Conservation (phyloP, 2,797 vertebrate species). For the Darevskia nairensis region DNA sequence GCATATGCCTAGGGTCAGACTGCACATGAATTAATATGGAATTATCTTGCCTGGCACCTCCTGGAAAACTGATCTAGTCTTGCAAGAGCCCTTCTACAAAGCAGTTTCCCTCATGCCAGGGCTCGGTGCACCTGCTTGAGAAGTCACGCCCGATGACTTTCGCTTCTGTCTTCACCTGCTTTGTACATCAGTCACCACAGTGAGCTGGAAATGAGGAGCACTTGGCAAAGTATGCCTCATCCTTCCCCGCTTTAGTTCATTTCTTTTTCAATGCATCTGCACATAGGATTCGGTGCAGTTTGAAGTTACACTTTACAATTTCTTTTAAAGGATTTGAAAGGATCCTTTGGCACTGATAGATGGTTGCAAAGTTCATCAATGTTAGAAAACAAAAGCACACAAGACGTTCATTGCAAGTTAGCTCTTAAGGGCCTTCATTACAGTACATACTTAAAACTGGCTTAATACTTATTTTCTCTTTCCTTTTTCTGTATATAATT, state of each 20-base stretch:
- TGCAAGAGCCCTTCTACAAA: not conserved
- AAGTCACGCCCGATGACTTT: conserved; percentile 67
- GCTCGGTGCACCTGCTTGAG: conserved; percentile 42
- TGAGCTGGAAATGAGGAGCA: conserved; percentile 29
- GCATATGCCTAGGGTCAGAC: not conserved
- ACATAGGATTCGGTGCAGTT: conserved; percentile 26
- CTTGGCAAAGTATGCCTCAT: conserved; percentile 15
- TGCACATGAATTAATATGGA: not conserved
- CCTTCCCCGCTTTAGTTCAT: not conserved
- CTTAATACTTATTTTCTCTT: not conserved
- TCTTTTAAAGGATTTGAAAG: conserved; percentile 12
- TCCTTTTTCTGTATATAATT: too few relatives aligned
- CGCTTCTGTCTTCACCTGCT: conserved; percentile 52
- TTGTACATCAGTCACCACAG: conserved; percentile 46
- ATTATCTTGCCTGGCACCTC: not conserved
- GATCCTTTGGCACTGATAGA: not conserved
- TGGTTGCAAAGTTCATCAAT: conserved; percentile 2
- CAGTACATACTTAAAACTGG: not conserved
- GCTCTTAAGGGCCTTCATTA: not conserved
- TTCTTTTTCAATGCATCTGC: not conserved
- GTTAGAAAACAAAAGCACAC: not conserved
- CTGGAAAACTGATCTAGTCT: not conserved
- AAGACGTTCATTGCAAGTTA: not conserved
- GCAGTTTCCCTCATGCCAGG: conserved; percentile 34
- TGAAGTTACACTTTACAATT: not conserved